Percentiles rank a stretch among this genome's conserved stretches.
Evolutionary conservation across 2,888 invertebrate genomes (phyloP).

Genomic region (Cryptus viduatorius): DNA sequence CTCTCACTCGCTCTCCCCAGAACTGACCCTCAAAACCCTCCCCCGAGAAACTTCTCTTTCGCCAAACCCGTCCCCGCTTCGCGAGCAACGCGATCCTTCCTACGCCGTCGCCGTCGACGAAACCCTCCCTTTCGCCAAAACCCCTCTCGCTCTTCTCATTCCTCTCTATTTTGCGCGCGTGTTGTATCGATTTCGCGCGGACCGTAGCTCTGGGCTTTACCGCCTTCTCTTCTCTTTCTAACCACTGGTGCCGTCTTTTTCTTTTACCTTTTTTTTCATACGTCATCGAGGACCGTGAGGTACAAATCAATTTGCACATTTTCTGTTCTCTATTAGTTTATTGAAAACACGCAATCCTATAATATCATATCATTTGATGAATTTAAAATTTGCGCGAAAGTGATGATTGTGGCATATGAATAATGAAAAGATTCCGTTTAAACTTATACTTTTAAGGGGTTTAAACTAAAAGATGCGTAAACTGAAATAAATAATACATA

Average conservation of each 20-base stretch:
- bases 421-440: no score
- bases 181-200: slow-evolving; percentile 76
- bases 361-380: no score
- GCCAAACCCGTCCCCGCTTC: slow-evolving; percentile 18
- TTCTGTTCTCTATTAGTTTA: background rate
- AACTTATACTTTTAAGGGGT: no score
- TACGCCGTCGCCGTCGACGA: slow-evolving; percentile 66
- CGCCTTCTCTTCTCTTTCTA: slow-evolving; percentile 36
- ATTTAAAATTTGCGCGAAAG: no score
- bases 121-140: slow-evolving; percentile 45
- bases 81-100: slow-evolving; percentile 46
- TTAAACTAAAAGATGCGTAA: no score
- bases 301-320: background rate
- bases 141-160: slow-evolving; percentile 56
- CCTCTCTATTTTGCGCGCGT: slow-evolving; percentile 69
- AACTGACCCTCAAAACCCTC: slow-evolving; percentile 41
- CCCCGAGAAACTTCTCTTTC: slow-evolving; percentile 6
- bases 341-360: no score
- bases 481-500: no score
- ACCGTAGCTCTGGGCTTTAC: slow-evolving; percentile 65
- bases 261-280: background rate
- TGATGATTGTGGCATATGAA: no score
- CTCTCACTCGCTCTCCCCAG: slow-evolving; percentile 9
- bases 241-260: background rate
- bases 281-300: background rate